Base-by-base conservation (phyloP, 2,113 vertebrate species). In the Lichenostomus cassidix region DNA sequence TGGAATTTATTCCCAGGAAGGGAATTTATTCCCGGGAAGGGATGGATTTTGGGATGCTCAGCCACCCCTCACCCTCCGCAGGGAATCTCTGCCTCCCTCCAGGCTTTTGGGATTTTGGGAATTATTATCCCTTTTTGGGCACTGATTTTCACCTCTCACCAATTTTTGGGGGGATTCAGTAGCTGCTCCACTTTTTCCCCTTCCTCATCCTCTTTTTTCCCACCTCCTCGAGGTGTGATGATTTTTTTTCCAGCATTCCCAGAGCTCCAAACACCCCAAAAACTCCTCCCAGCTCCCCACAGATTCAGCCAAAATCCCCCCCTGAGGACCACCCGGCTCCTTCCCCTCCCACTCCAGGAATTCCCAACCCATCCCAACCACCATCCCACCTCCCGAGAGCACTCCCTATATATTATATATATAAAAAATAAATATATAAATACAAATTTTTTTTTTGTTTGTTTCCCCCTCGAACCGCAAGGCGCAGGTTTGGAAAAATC, bases 361-460 rank as follows among this genome's bases (percentile, higher is more conserved):
- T 65, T 60, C 83, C 71, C 29, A 1, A 29, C 15, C 28, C 9
- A 73, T 56, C 41, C 33, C 35, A 31, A 22, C 81, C 18, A 2
- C 82, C 84, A 58, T 19, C 91, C 83, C 13, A 6, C 67, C 94
- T 94, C 87, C 31, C 12, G 31, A 75, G 82, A 93, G 88, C 90
- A 25, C 90, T 91, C 24, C 75, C 49, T 90, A 56, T 33, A 65
- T 31, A 59, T 71, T 63, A 65, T 35, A 94, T 67, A 91, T 83
- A 91, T 56, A 91, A 91, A 2, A 92, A 95, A 92, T 77, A 92
- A 85, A 70, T 62, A 19, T 62, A 82, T 39, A 90, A 69, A n/a
- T 82, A 84, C 33, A 74, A 94, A 79, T 19, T 14, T 41, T 69
- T 27, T 39, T 39, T 37, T 37, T 37, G 8, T 37, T 37, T 37